Conservation (phyloP, 2,113 vertebrate genomes). For the Chauna torquata region DNA sequence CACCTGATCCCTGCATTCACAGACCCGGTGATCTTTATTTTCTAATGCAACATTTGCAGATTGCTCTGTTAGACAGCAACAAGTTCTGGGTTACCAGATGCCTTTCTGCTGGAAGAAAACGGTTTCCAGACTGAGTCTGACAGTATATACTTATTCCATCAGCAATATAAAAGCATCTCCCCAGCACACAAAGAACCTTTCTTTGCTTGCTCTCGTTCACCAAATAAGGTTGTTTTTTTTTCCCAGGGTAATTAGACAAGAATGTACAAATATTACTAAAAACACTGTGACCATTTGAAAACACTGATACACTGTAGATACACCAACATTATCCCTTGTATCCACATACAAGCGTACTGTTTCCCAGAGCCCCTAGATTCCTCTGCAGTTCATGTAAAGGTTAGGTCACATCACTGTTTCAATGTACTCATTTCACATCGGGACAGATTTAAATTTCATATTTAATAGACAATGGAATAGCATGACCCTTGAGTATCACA, state of each 20-base stretch:
- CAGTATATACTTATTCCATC: neutral
- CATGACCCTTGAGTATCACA: neutral
- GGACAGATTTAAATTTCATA: slow-evolving; percentile 27
- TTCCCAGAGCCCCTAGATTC: slow-evolving; percentile 50
- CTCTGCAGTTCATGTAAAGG: slow-evolving; percentile 50
- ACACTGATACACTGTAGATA: neutral
- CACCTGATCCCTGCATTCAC: neutral
- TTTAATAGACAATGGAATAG: slow-evolving; percentile 27
- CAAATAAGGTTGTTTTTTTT: neutral
- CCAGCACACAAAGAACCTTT: neutral
- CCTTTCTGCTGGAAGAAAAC: neutral
- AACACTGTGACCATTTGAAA: neutral
- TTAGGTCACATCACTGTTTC: slow-evolving; percentile 26
- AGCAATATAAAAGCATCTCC: neutral
- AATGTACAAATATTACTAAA: slow-evolving; percentile 11
- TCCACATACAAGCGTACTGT: neutral
- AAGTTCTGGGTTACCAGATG: neutral
- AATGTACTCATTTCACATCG: neutral
- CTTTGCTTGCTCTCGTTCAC: neutral
- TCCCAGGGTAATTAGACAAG: neutral
- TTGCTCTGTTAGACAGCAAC: neutral
- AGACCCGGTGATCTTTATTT: neutral
- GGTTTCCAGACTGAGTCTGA: neutral
- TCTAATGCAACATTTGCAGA: neutral
- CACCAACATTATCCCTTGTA: neutral